Percentiles rank a stretch among this genome's conserved stretches.
Evolutionary conservation across 1,140 invertebrate species (phyloP).

Genomic region (Bradynema listronoti): DNA sequence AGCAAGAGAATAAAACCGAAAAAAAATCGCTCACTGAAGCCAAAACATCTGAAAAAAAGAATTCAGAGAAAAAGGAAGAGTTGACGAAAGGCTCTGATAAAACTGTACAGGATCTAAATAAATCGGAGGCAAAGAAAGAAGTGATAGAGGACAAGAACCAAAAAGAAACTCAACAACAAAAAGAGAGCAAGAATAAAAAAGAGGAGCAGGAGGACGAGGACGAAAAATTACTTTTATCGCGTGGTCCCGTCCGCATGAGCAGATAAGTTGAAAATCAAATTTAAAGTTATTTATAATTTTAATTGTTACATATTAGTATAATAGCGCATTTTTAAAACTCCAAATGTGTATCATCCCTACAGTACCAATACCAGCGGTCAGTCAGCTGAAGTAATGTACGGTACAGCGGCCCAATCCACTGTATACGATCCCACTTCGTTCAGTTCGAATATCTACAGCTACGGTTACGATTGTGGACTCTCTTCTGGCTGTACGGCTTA

Average conservation of each 20-base stretch:
- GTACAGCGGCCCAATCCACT: slow-evolving; percentile 21
- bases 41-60: background rate
- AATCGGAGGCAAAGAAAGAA: slow-evolving; percentile 10
- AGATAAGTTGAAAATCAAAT: slow-evolving; percentile 16
- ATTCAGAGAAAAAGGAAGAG: slow-evolving; percentile 16
- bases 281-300: background rate
- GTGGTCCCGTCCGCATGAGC: slow-evolving; percentile 47
- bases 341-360: slow-evolving; percentile 22
- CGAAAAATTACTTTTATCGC: slow-evolving; percentile 39
- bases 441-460: slow-evolving; percentile 15
- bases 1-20: background rate
- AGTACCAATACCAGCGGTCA: slow-evolving; percentile 4
- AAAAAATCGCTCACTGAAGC: background rate
- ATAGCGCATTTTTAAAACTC: background rate
- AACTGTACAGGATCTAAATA: slow-evolving; percentile 9
- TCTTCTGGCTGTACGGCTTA: slow-evolving; percentile 13
- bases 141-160: slow-evolving; percentile 16
- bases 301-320: background rate
- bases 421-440: slow-evolving; percentile 24
- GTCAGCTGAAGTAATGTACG: slow-evolving; percentile 8
- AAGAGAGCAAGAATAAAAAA: slow-evolving; percentile 17
- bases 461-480: slow-evolving; percentile 32
- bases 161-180: slow-evolving; percentile 22
- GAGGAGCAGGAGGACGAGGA: slow-evolving; percentile 5
- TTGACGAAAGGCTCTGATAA: slow-evolving; percentile 18